Evolutionary conservation across 2,113 vertebrate genomes (phyloP), one percentile per base, ranked within the genome.

Genomic region (Phalacrocorax aristotelis): DNA sequence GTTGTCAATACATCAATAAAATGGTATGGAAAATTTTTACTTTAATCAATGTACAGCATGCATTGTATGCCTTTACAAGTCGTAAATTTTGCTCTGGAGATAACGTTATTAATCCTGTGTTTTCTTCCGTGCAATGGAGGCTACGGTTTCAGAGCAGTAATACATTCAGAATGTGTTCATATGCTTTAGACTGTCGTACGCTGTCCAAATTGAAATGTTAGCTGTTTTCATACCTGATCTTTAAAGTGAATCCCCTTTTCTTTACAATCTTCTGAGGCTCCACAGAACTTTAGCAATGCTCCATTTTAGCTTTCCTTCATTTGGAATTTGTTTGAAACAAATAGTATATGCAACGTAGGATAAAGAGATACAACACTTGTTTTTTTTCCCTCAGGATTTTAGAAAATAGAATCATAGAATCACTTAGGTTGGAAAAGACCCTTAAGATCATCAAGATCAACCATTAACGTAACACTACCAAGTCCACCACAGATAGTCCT

Each of bases 81-180:
- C 22, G 0, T 81, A 76, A 76, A 80, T 93, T 61, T 84, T 51
- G 36, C 65, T 65, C 55, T 95, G 7, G 60, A 68, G 42, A 6
- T 36, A 77, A 42, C 1, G 0, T 64, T 62, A 72, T 87, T 92
- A 82, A 69, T 70, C 49, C 54, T 34, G 8, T 32, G 26, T 93
- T 95, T 76, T 51, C 93, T 54, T 44, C 36, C 2, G 2, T 42
- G 49, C 48, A 46, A 70, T 0, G 2, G 34, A 83, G 92, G 66
- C 89, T 86, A 49, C 22, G 15, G 91, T 93, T 96, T 85, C 42
- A 91, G 87, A 74, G 57, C 86, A 92, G 86, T 65, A 83, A 36
- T 57, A 58, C 75, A 29, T 90, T 81, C 83, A 74, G 83, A 91
- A 75, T 46, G 69, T 83, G 40, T 61, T 94, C 14, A 20, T 76